phyloP scores from a whole-genome alignment of 1,140 invertebrate genomes.

The Hylaeus anthracinus region DNA sequence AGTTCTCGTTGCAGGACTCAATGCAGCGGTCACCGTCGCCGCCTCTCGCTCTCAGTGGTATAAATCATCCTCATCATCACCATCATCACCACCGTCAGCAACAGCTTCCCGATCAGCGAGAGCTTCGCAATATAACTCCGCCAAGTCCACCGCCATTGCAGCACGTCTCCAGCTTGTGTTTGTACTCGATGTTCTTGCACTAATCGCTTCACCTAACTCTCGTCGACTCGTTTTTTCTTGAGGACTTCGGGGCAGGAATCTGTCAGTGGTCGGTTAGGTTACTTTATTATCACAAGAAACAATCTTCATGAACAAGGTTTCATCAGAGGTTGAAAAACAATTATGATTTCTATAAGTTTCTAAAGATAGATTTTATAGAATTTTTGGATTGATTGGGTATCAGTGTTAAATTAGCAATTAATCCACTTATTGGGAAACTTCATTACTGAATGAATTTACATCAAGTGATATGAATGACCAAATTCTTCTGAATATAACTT shows the following conservation, averaged over 20 bases:
- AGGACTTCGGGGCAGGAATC: no score
- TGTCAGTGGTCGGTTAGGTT: not conserved
- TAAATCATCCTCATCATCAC: constrained; percentile 61
- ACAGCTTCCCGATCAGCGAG: constrained; percentile 67
- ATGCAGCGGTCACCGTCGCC: constrained; percentile 83
- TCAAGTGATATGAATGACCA: no score
- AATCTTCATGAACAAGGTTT: no score
- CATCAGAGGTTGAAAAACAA: no score
- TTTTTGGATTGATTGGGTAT: no score
- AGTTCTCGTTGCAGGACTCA: constrained; percentile 87
- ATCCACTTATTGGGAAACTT: no score
- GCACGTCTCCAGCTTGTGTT: constrained; percentile 80
- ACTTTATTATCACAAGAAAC: no score
- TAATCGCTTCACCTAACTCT: constrained; percentile 20
- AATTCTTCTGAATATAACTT: no score
- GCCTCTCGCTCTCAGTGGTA: constrained; percentile 77
- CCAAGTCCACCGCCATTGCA: constrained; percentile 77
- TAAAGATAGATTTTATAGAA: no score
- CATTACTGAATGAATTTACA: no score
- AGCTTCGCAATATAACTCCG: constrained; percentile 77
- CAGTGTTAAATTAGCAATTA: no score
- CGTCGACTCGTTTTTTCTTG: not conserved
- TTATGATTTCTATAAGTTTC: no score
- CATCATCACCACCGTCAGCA: constrained; percentile 50
- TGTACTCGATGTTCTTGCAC: constrained; percentile 72